phyloP scores from a whole-genome alignment of 1,140 invertebrate species.

The Sinella curviseta region DNA sequence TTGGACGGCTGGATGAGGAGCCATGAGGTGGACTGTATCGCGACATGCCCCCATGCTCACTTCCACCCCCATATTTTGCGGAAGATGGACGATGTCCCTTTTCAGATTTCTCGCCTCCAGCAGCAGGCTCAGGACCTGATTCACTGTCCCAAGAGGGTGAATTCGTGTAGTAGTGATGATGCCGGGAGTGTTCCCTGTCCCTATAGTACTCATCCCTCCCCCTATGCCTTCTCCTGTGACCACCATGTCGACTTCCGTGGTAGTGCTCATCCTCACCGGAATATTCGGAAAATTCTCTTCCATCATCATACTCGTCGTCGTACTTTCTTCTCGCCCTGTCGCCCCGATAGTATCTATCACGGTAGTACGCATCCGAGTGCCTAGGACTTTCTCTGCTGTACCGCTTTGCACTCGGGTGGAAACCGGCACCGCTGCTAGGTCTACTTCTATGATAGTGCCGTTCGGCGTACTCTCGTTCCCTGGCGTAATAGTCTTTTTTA shows the following conservation, averaged over 20 bases:
- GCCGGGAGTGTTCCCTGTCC: neutral
- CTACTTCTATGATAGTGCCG: conserved; percentile 3
- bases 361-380: conserved; percentile 3
- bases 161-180: conserved; percentile 42
- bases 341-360: neutral
- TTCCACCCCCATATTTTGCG: neutral
- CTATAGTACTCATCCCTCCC: neutral
- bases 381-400: neutral
- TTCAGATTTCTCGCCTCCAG: conserved; percentile 2
- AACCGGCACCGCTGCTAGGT: neutral
- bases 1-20: neutral
- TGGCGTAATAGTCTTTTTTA: conserved; percentile 3
- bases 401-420: neutral
- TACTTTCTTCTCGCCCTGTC: conserved; percentile 8
- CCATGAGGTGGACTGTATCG: neutral
- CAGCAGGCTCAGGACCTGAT: conserved; percentile 28
- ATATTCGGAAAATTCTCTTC: conserved; percentile 37
- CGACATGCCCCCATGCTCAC: conserved; percentile 1
- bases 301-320: conserved; percentile 7
- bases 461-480: conserved; percentile 35
- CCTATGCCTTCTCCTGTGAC: neutral
- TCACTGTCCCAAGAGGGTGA: conserved; percentile 47
- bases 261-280: conserved; percentile 16
- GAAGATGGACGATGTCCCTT: conserved; percentile 29
- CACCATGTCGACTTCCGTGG: conserved; percentile 4